phyloP scores from a whole-genome alignment of 2,797 vertebrate genomes.

The Xyrichtys novacula region DNA sequence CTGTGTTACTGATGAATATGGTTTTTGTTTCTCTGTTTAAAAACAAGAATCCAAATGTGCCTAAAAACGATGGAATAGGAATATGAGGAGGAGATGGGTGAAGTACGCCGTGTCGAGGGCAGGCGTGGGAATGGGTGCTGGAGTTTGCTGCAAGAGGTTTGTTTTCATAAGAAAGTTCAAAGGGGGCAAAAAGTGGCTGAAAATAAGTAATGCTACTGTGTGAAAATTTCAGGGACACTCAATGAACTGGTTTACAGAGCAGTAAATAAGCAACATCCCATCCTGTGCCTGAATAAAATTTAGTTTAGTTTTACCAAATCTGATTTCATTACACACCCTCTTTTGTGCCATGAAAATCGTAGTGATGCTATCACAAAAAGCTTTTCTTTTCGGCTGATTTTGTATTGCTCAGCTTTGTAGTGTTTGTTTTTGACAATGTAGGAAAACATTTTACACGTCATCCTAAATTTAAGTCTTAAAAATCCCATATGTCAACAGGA shows the following conservation, averaged over 20 bases:
- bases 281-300: neutral
- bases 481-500: conserved; percentile 2
- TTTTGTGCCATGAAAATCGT: neutral
- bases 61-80: conserved; percentile 72
- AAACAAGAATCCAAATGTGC: conserved; percentile 92
- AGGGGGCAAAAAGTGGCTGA: conserved; percentile 9
- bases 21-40: conserved; percentile 78
- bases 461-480: neutral
- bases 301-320: neutral
- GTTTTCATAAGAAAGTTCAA: conserved; percentile 28
- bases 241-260: conserved; percentile 43
- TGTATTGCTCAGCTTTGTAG: neutral
- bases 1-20: conserved; percentile 86
- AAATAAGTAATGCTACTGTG: conserved; percentile 44
- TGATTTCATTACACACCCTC: neutral
- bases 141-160: conserved; percentile 61
- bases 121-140: conserved; percentile 42
- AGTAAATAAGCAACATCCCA: conserved; percentile 33
- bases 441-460: too few species aligned
- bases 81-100: conserved; percentile 36
- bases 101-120: conserved; percentile 50
- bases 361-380: neutral
- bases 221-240: conserved; percentile 51
- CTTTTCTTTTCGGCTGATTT: neutral
- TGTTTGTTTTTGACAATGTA: neutral